Conservation (phyloP, 2,797 vertebrate species). For the Propithecus perrieri region DNA sequence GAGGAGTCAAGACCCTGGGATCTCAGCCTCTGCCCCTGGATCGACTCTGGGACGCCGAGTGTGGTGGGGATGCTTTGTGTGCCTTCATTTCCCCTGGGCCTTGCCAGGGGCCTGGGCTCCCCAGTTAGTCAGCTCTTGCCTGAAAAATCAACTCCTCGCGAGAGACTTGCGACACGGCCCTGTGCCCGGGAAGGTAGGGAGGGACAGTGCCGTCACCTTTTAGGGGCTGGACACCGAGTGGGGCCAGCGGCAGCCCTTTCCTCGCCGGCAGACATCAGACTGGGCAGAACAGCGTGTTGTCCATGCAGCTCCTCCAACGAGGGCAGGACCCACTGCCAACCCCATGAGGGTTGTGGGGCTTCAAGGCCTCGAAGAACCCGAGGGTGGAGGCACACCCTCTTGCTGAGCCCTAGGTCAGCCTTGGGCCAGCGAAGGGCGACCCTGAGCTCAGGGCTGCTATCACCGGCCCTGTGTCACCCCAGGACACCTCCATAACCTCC, state of each 20-base stretch:
- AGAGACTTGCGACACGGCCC: neutral
- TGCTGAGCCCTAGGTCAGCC: neutral
- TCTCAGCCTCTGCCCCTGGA: neutral
- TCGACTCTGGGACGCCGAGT: neutral
- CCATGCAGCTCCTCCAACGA: rapidly evolving
- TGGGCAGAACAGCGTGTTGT: rapidly evolving
- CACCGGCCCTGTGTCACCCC: neutral
- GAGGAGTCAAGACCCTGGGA: rapidly evolving
- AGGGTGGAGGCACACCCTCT: neutral
- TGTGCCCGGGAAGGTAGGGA: neutral
- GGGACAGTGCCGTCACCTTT: neutral
- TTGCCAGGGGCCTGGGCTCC: neutral
- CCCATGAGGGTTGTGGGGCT: neutral
- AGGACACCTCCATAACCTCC: neutral
- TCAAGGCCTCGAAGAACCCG: neutral
- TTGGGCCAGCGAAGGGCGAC: neutral
- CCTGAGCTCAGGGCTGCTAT: neutral
- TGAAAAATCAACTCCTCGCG: neutral
- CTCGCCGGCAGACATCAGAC: neutral
- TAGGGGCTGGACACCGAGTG: neutral
- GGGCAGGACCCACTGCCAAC: too few relatives aligned
- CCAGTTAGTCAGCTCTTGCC: neutral
- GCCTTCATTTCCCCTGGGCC: neutral
- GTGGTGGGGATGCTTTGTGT: rapidly evolving
- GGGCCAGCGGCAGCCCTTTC: neutral